These are phyloP conservation scores for Polyergus mexicanus DNA, from an alignment of 1,140 invertebrate genomes.

Conservation along the genomic window DNA sequence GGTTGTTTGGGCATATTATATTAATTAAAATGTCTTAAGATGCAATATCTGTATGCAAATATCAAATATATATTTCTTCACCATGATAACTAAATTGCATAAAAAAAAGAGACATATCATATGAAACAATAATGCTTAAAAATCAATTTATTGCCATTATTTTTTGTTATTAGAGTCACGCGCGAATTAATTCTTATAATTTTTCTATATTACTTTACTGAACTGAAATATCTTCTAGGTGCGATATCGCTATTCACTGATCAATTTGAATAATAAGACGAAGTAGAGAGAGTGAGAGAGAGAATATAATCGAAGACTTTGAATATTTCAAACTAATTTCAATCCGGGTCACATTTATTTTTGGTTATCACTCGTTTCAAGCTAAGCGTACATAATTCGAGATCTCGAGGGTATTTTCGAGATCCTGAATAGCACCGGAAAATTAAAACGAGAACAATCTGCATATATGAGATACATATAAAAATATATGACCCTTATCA, in stretches of 20 bases:
- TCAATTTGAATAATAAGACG: background rate
- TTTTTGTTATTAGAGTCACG: background rate
- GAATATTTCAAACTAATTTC: background rate
- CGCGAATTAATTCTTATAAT: background rate
- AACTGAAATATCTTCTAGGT: background rate
- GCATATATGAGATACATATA: background rate
- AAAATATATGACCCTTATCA: background rate
- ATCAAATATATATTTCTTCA: background rate
- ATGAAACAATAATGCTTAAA: background rate
- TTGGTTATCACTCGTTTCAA: constrained; percentile 11
- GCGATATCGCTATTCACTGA: background rate
- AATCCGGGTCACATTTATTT: constrained; percentile 29
- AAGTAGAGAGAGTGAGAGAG: background rate
- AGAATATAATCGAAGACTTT: background rate
- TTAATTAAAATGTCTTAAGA: background rate
- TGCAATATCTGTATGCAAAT: background rate
- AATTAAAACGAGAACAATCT: background rate
- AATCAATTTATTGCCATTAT: background rate
- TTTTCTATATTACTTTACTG: background rate
- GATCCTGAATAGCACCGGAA: background rate
- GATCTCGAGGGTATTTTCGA: background rate
- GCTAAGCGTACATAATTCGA: background rate
- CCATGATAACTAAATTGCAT: background rate
- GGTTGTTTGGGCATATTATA: background rate
- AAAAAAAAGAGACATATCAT: background rate